Conservation (phyloP, 2,797 vertebrate genomes). For the Onychomys leucogaster region DNA sequence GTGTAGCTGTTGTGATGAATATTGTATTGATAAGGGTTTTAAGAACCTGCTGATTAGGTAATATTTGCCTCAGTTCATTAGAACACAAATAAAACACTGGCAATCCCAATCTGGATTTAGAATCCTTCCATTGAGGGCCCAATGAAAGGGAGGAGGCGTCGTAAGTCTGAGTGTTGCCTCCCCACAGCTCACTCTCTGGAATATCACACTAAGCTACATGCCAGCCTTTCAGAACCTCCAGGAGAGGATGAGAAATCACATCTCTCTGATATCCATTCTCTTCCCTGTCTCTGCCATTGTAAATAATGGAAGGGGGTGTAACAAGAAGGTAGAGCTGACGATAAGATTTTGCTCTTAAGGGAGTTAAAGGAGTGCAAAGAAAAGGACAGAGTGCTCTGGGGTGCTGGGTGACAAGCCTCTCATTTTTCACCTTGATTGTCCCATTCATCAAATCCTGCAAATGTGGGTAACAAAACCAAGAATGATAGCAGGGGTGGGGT, state of each 20-base stretch:
- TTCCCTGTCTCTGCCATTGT: constrained; percentile 28
- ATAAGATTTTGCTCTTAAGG: constrained; percentile 28
- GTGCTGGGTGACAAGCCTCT: neutral
- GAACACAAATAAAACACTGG: neutral
- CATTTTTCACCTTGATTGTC: neutral
- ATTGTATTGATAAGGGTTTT: constrained; percentile 57
- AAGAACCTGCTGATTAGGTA: constrained; percentile 61
- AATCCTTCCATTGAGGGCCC: neutral
- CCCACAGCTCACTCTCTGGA: neutral
- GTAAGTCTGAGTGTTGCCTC: neutral
- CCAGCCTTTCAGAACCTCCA: constrained; percentile 26
- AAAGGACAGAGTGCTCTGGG: neutral
- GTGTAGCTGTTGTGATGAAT: neutral
- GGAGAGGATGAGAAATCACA: constrained; percentile 58
- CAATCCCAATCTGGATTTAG: neutral
- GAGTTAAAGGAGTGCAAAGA: neutral
- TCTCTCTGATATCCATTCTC: constrained; percentile 27
- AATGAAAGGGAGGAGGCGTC: neutral
- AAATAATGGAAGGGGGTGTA: constrained; percentile 49
- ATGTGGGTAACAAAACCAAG: neutral
- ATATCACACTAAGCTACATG: neutral
- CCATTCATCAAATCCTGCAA: neutral
- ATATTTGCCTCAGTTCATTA: constrained; percentile 22
- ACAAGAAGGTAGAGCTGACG: neutral
- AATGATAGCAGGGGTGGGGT: neutral